A percentile compares a stretch with the other conserved stretches of the same genome.
Conservation (phyloP, 2,113 vertebrate genomes). For the Corythaeola cristata region DNA sequence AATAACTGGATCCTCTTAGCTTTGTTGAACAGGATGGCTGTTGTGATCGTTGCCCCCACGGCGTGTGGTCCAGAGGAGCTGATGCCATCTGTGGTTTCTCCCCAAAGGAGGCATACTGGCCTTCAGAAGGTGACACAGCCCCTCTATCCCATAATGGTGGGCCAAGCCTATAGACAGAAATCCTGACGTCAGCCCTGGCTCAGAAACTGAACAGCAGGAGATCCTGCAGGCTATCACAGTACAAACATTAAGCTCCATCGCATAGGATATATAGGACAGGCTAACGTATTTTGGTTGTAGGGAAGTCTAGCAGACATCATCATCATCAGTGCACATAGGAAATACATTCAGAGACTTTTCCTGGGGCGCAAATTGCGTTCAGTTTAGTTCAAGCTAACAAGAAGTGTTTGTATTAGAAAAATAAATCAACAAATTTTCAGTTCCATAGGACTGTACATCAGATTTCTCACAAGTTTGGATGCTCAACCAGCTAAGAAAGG, state of each 20-base stretch:
- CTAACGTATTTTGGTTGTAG: neutral
- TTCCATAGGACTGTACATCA: neutral
- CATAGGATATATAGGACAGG: neutral
- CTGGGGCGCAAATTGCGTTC: neutral
- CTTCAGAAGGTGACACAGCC: neutral
- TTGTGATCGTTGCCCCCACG: accelerated
- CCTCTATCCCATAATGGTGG: neutral
- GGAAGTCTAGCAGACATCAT: neutral
- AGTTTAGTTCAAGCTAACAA: neutral
- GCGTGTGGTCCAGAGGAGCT: accelerated
- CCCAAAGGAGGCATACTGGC: neutral
- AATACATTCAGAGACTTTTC: neutral
- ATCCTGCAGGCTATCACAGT: neutral
- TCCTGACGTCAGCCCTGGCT: neutral
- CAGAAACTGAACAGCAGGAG: neutral
- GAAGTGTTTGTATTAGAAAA: neutral
- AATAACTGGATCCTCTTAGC: neutral
- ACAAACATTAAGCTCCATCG: neutral
- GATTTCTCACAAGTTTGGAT: neutral
- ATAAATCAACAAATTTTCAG: neutral
- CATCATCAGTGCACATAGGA: neutral
- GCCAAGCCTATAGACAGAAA: neutral
- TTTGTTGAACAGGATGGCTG: neutral
- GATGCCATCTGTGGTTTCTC: neutral
- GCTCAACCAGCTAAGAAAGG: neutral